phyloP scores from a whole-genome alignment of 2,797 vertebrate species.

The Numenius phaeopus region DNA sequence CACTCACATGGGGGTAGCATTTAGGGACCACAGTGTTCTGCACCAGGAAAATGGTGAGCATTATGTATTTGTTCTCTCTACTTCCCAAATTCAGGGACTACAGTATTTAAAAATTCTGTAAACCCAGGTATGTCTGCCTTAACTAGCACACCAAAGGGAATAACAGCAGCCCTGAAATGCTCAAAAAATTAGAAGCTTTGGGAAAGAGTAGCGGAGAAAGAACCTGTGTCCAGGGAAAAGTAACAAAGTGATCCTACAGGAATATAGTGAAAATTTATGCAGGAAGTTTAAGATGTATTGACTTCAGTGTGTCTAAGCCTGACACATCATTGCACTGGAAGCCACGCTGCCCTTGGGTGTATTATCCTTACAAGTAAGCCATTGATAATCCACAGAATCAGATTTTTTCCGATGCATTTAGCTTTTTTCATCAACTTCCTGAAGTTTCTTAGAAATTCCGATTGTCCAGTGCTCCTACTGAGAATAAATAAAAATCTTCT shows the following conservation, averaged over 20 bases:
- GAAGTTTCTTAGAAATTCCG: not conserved
- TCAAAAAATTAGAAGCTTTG: not conserved
- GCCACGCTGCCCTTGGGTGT: fast-evolving
- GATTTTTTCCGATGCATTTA: not conserved
- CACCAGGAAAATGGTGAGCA: not conserved
- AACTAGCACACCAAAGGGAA: not conserved
- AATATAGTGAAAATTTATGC: not conserved
- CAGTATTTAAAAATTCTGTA: not conserved
- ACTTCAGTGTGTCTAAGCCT: not conserved
- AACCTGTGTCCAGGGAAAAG: fast-evolving
- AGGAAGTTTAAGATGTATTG: not conserved
- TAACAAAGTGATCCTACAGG: not conserved
- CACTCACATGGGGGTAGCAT: fast-evolving
- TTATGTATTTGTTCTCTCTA: not conserved
- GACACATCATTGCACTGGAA: fast-evolving
- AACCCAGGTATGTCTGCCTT: not conserved
- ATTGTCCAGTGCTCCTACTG: not conserved
- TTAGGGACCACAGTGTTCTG: fast-evolving
- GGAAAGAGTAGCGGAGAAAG: not conserved
- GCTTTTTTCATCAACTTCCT: not conserved
- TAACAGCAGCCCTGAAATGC: fast-evolving
- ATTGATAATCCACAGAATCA: not conserved
- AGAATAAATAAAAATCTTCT: not conserved
- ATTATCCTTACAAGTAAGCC: fast-evolving
- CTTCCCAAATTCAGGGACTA: not conserved